Evolutionary conservation across 2,888 invertebrate species (phyloP).

Genomic region (Dryobotodes eremita): DNA sequence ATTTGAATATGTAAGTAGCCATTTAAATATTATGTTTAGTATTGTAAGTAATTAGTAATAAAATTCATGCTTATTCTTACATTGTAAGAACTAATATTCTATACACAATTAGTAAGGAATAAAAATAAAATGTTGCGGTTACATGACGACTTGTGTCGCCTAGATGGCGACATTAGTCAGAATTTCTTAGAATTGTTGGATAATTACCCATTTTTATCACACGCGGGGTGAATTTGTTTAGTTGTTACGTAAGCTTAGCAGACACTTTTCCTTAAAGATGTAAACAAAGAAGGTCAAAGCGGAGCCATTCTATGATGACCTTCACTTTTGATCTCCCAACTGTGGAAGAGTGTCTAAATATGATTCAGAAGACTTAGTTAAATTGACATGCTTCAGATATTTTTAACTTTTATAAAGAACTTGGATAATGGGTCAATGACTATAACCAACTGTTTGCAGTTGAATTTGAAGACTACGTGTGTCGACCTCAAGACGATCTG

Average conservation of each 20-base stretch:
- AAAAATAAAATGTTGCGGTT: conserved; percentile 48
- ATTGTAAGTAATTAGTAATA: neutral
- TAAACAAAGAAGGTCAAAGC: neutral
- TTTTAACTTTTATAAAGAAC: neutral
- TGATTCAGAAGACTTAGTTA: neutral
- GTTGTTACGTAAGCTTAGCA: neutral
- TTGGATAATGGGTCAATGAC: neutral
- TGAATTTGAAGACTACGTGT: neutral
- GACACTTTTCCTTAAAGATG: conserved; percentile 35
- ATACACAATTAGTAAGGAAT: conserved; percentile 25
- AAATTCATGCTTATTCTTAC: neutral
- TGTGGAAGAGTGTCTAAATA: neutral
- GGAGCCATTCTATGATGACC: neutral
- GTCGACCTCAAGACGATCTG: no score
- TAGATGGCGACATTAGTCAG: conserved; percentile 38
- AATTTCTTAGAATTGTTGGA: conserved; percentile 50
- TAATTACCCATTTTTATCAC: conserved; percentile 38
- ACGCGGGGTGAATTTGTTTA: conserved; percentile 21
- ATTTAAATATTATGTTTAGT: neutral
- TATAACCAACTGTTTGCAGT: neutral
- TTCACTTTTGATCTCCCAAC: neutral
- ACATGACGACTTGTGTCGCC: conserved; percentile 31
- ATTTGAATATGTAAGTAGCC: neutral
- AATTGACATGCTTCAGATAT: neutral
- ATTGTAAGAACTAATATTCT: neutral